Evolutionary conservation across 2,797 vertebrate genomes (phyloP).

Genomic region (Tragopan temminckii): DNA sequence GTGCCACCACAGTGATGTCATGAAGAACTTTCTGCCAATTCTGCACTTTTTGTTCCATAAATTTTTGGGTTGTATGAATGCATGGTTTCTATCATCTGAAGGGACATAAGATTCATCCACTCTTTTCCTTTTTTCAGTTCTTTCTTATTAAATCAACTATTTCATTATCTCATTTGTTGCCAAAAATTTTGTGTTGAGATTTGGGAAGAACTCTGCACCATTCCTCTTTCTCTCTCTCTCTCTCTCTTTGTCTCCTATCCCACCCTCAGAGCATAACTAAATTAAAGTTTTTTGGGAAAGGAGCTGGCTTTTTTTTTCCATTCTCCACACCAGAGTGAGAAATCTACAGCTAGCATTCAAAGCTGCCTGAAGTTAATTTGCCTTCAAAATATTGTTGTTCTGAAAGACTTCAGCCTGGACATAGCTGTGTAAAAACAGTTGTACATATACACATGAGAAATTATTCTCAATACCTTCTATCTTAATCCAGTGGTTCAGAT

Average conservation of each 20-base stretch:
- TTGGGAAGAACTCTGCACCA: neutral
- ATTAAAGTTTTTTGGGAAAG: neutral
- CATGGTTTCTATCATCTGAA: neutral
- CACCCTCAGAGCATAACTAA: neutral
- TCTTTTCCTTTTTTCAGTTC: neutral
- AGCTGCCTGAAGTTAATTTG: neutral
- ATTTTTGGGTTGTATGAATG: neutral
- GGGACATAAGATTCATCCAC: neutral
- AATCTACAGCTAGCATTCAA: neutral
- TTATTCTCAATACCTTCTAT: neutral
- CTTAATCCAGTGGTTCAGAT: neutral
- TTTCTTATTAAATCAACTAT: neutral
- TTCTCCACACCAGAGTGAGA: neutral
- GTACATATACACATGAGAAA: neutral
- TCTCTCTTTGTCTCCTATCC: neutral
- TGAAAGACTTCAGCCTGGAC: neutral
- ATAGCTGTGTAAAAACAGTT: neutral
- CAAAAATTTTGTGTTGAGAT: neutral
- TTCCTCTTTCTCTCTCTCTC: neutral
- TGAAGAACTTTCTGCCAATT: neutral
- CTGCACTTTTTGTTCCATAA: neutral
- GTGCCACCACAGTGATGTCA: rapidly evolving
- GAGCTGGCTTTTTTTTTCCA: neutral
- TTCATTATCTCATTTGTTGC: neutral
- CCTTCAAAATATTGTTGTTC: neutral